Conservation (phyloP, 2,113 vertebrate genomes). For the Hypocryptadius cinnamomeus region DNA sequence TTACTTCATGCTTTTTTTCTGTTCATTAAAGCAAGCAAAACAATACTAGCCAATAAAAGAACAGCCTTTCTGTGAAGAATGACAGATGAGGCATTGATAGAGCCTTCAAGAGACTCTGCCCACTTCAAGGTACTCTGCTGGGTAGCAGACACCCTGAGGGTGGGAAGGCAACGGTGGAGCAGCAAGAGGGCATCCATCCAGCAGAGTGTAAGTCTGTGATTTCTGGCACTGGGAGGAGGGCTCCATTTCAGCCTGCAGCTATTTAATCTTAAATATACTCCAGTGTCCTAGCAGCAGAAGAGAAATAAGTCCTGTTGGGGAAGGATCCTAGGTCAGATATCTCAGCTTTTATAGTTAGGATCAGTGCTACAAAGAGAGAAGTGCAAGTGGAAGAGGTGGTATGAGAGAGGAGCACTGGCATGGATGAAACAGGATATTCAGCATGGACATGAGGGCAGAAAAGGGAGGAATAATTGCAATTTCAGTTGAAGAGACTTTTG, state of each 20-base stretch:
- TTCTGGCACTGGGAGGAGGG: background rate
- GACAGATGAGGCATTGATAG: background rate
- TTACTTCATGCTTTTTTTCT: background rate
- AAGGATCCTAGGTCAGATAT: background rate
- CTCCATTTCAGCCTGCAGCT: background rate
- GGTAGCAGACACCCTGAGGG: background rate
- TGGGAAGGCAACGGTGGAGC: background rate
- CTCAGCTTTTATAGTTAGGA: background rate
- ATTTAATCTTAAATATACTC: background rate
- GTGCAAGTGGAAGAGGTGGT: background rate
- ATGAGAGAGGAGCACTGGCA: background rate
- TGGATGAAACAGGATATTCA: background rate
- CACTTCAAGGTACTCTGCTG: background rate
- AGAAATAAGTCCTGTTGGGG: background rate
- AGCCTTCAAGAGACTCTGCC: background rate
- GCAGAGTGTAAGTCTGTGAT: background rate
- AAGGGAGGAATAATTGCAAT: background rate
- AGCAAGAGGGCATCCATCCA: background rate
- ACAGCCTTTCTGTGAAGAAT: background rate
- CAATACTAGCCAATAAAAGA: background rate
- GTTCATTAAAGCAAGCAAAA: background rate
- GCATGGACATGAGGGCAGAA: background rate
- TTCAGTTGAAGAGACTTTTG: background rate
- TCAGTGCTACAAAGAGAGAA: background rate
- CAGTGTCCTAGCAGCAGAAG: background rate